Percentiles rank a stretch among this genome's conserved stretches.
These are phyloP conservation scores for Ceyx melanurus DNA, from an alignment of 2,113 vertebrate genomes.

Conservation along the genomic window DNA sequence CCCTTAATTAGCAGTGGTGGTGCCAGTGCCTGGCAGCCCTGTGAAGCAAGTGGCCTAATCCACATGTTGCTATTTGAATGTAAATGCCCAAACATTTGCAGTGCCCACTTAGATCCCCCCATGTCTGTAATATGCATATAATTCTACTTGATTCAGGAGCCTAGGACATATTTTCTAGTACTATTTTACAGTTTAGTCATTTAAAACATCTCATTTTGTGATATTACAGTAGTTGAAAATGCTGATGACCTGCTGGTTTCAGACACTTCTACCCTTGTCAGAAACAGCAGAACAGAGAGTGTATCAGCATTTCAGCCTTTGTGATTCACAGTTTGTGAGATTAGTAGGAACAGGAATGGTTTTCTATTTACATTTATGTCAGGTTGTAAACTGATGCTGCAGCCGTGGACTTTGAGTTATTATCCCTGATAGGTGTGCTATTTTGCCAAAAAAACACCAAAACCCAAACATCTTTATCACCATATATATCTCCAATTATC, in stretches of 20 bases:
- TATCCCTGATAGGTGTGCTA: background rate
- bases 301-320: background rate
- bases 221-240: background rate
- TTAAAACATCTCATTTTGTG: background rate
- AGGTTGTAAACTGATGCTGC: background rate
- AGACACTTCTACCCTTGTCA: background rate
- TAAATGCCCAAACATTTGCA: background rate
- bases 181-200: background rate
- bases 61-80: background rate
- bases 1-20: background rate
- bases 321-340: background rate
- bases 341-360: background rate
- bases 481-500: background rate
- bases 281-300: background rate
- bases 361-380: slow-evolving; percentile 7
- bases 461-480: background rate
- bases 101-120: background rate
- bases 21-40: background rate
- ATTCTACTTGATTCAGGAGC: background rate
- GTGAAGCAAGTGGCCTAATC: background rate
- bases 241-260: background rate
- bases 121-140: fast-evolving
- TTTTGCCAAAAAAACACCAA: background rate
- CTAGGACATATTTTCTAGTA: background rate
- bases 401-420: slow-evolving; percentile 31